Percentiles rank a stretch among this genome's conserved stretches.
Conservation (phyloP, 1,140 invertebrate species). For the Argopecten irradians region DNA sequence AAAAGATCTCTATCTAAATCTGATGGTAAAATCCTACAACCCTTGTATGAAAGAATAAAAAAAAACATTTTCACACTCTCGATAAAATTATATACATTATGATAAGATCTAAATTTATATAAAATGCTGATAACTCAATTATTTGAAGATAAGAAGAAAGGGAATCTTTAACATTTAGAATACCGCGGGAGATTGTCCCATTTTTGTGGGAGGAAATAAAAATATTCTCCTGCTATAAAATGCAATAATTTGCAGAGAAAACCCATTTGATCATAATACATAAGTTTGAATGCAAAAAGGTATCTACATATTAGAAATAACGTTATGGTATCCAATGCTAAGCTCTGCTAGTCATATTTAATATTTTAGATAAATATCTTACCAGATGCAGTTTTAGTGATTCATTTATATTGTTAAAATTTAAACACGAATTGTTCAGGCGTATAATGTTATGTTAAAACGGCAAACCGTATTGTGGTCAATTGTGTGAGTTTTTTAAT, state of each 20-base stretch:
- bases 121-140: constrained; percentile 23
- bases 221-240: background rate
- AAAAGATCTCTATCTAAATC: background rate
- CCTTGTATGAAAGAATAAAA: background rate
- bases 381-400: background rate
- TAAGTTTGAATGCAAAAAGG: background rate
- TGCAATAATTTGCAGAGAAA: background rate
- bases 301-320: no score
- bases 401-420: background rate
- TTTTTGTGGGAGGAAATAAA: background rate
- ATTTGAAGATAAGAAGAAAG: constrained; percentile 2
- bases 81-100: constrained; percentile 8
- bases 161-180: background rate
- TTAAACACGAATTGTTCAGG: background rate
- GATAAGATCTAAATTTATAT: constrained; percentile 19
- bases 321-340: background rate
- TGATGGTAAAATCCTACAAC: background rate
- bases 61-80: background rate
- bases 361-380: background rate
- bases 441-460: background rate
- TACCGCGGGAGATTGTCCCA: background rate
- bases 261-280: background rate
- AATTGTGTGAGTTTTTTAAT: background rate
- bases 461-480: background rate
- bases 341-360: background rate